phyloP scores from a whole-genome alignment of 2,888 invertebrate genomes.

The Drosophila bunnanda region DNA sequence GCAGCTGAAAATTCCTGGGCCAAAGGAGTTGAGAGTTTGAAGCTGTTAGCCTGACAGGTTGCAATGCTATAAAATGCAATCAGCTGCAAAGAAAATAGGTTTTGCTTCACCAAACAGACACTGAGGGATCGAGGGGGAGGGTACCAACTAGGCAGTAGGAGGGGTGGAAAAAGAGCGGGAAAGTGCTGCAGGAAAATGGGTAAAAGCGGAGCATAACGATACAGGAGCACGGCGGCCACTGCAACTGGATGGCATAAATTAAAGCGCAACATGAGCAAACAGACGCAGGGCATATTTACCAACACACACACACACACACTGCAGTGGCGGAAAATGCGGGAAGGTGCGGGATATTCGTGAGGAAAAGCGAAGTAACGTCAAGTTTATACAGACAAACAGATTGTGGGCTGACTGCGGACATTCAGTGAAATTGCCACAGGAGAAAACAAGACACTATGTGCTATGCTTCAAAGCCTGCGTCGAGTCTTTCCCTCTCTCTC shows the following conservation, averaged over 20 bases:
- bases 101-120: constrained; percentile 70
- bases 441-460: constrained; percentile 24
- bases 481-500: constrained; percentile 17
- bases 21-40: constrained; percentile 53
- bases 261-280: constrained; percentile 54
- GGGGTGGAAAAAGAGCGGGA: background rate
- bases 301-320: constrained; percentile 7
- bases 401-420: constrained; percentile 41
- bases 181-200: constrained; percentile 11
- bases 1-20: constrained; percentile 60
- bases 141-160: background rate
- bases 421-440: constrained; percentile 35
- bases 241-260: constrained; percentile 69
- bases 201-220: constrained; percentile 4
- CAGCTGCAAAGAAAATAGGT: constrained; percentile 78
- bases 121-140: constrained; percentile 8
- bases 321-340: constrained; percentile 13
- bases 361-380: constrained; percentile 27
- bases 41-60: constrained; percentile 53
- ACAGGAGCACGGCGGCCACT: constrained; percentile 29
- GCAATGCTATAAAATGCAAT: constrained; percentile 78
- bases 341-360: constrained; percentile 2
- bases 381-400: constrained; percentile 39
- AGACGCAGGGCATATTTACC: constrained; percentile 40
- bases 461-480: constrained; percentile 28